Evolutionary conservation across 2,888 invertebrate genomes (phyloP), one percentile per base, ranked within the genome.

Genomic region (Philereme transversata): DNA sequence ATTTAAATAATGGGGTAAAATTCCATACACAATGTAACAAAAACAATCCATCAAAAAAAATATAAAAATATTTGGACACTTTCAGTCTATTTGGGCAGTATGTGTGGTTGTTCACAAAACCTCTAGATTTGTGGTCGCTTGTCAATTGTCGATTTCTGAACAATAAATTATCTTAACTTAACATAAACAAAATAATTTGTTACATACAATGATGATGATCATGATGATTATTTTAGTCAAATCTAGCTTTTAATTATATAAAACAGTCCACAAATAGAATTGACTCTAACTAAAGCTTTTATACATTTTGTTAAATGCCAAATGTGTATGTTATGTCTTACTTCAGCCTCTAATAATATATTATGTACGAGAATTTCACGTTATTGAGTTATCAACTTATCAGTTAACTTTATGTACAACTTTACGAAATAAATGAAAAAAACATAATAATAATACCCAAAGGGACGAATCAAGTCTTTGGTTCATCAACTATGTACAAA

Each of bases 71-170:
- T 91, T 92, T 90, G 91, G 90, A 88, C 85, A 87, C 76, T 80
- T 78, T 91, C 91, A 92, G 92, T 92, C 91, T 92, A 88, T 90
- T 82, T 76, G 82, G 90, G 90, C 88, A 90, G 88, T 86, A 73
- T 78, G 69, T 74, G 73, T 78, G 77, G 73, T 78, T 75, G 75
- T 78, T 74, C 60, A 59, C 64, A 68, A 68, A 72, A 75, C 69
- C 69, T 70, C 72, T 73, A 62, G 64, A 64, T 65, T 68, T 67
- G 68, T 67, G 67, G 64, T 69, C 61, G 69, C 60, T 64, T 66
- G 66, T 69, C 65, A 62, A 68, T 62, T 51, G 40, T 48, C 46
- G 45, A 51, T 61, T 62, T 64, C 55, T 68, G 65, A 68, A 68
- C 64, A 66, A 70, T 69, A 71, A 64, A 74, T 74, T 74, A 80